Percentiles rank a stretch among this genome's conserved stretches.
Evolutionary conservation across 2,797 vertebrate species (phyloP).

Genomic region (Sparus aurata): DNA sequence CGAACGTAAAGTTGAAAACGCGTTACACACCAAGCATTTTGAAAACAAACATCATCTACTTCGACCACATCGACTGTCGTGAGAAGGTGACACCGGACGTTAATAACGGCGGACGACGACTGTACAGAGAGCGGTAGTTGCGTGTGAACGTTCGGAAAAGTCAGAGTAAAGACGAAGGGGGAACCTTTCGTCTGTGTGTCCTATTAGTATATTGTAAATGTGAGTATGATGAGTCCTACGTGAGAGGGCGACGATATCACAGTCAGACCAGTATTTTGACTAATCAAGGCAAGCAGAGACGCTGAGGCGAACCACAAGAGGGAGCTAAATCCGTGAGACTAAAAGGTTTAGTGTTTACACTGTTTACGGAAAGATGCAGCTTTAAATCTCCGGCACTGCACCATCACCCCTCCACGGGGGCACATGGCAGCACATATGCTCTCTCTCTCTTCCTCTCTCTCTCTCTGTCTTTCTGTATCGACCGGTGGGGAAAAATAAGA

Average conservation of each 20-base stretch:
- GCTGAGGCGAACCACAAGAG: constrained; percentile 71
- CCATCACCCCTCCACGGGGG: constrained; percentile 61
- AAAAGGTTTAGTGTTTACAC: constrained; percentile 59
- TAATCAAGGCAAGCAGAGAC: constrained; percentile 65
- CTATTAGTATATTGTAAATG: constrained; percentile 54
- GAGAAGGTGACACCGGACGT: constrained; percentile 46
- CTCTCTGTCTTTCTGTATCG: constrained; percentile 39
- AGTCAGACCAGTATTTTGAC: constrained; percentile 64
- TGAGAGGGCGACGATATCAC: constrained; percentile 39
- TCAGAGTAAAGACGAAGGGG: constrained; percentile 32
- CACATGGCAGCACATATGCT: constrained; percentile 74
- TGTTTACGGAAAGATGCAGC: constrained; percentile 46
- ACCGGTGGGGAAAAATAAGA: constrained; percentile 31
- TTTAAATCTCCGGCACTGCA: constrained; percentile 71
- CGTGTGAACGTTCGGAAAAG: constrained; percentile 46
- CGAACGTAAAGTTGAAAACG: constrained; percentile 57
- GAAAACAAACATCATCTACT: constrained; percentile 39
- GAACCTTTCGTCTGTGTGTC: constrained; percentile 48
- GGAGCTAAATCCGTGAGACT: constrained; percentile 59
- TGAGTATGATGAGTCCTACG: constrained; percentile 47
- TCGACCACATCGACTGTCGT: constrained; percentile 27
- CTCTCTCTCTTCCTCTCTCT: constrained; percentile 58
- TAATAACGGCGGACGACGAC: constrained; percentile 42
- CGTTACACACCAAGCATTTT: constrained; percentile 39
- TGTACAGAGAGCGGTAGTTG: constrained; percentile 59